These are phyloP conservation scores for Bothrops jararaca DNA, from an alignment of 2,113 vertebrate species.

Conservation along the genomic window DNA sequence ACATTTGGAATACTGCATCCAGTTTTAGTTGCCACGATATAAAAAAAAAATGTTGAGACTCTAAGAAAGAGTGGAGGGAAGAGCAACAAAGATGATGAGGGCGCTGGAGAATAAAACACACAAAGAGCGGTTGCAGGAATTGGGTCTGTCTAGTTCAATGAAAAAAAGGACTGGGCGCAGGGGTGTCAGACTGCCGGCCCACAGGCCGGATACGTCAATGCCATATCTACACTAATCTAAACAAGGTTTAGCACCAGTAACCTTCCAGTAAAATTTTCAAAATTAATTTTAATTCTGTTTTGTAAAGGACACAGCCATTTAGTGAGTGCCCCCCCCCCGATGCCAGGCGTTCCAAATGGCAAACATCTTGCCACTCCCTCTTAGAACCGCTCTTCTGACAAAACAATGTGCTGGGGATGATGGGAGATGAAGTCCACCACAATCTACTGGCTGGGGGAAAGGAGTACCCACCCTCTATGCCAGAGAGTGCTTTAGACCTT, in stretches of 20 bases:
- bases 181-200: too few species aligned
- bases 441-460: background rate
- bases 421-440: background rate
- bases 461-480: background rate
- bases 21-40: background rate
- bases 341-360: background rate
- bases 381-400: background rate
- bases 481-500: background rate
- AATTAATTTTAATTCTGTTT: background rate
- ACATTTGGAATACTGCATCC: background rate
- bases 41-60: background rate
- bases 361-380: background rate
- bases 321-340: background rate
- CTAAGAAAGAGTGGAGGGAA: background rate
- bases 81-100: background rate
- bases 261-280: background rate
- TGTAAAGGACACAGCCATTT: background rate
- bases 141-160: background rate
- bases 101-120: background rate
- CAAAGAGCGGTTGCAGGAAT: background rate
- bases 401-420: background rate
- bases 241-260: background rate
- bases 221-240: background rate
- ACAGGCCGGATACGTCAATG: fast-evolving
- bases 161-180: background rate